Evolutionary conservation across 2,113 vertebrate species (phyloP).

Genomic region (Onychostruthus taczanowskii): DNA sequence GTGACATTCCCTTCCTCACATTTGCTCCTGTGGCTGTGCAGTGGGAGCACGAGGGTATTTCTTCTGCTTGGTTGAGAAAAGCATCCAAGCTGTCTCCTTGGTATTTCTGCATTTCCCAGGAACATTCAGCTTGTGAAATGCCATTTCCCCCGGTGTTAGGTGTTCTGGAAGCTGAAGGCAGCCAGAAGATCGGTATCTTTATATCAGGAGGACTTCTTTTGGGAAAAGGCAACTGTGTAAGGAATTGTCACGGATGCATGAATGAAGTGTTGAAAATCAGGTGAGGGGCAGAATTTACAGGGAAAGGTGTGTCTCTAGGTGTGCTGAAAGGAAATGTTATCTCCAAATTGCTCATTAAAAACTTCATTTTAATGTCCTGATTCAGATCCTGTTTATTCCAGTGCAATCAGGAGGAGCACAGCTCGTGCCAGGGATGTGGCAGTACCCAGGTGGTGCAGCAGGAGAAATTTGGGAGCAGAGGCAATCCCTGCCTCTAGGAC

Average conservation of each 20-base stretch:
- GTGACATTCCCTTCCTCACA: fast-evolving
- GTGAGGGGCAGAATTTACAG: neutral
- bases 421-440: fast-evolving
- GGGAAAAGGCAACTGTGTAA: neutral
- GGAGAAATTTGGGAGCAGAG: neutral
- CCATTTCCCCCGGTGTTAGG: neutral
- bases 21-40: neutral
- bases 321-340: slow-evolving; percentile 33
- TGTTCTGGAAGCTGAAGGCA: slow-evolving; percentile 1
- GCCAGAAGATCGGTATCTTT: neutral
- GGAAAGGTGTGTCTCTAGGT: neutral
- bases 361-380: neutral
- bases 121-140: neutral
- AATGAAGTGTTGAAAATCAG: slow-evolving; percentile 6
- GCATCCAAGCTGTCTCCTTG: neutral
- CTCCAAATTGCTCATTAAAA: slow-evolving; percentile 24
- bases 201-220: neutral
- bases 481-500: neutral
- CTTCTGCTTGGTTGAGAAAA: neutral
- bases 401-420: neutral
- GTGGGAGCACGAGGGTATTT: neutral
- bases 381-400: slow-evolving; percentile 38
- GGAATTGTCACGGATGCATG: neutral
- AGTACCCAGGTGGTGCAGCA: neutral
- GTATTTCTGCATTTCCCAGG: neutral